phyloP scores from a whole-genome alignment of 2,113 vertebrate species.

The Athene noctua region DNA sequence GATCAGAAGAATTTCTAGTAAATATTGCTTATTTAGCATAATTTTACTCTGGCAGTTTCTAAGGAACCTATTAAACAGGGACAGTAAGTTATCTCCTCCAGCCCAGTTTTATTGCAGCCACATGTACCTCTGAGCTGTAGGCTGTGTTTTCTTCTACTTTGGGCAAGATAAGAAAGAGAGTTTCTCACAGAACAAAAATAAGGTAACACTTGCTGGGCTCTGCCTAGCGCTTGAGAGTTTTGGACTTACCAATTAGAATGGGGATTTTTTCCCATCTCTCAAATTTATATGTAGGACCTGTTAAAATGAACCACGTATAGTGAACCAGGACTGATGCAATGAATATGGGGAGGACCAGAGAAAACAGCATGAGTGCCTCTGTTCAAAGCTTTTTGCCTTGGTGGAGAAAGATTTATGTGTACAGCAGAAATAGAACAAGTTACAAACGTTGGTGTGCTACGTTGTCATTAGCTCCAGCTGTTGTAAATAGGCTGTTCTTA shows the following conservation, averaged over 20 bases:
- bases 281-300: neutral
- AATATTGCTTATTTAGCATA: slow-evolving; percentile 46
- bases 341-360: neutral
- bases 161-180: neutral
- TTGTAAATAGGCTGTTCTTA: neutral
- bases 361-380: neutral
- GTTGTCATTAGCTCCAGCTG: neutral
- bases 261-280: neutral
- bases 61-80: neutral
- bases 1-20: slow-evolving; percentile 42
- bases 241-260: neutral
- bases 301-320: neutral
- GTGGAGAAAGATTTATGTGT: neutral
- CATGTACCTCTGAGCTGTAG: neutral
- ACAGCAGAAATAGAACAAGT: neutral
- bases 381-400: neutral
- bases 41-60: slow-evolving; percentile 13
- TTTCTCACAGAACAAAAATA: neutral
- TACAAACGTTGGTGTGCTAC: neutral
- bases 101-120: neutral
- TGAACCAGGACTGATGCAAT: neutral
- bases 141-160: neutral
- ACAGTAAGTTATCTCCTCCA: neutral
- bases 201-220: neutral
- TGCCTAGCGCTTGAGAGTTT: neutral